These are phyloP conservation scores for Nematopogon swammerdamellus DNA, from an alignment of 2,888 invertebrate species.

Conservation along the genomic window DNA sequence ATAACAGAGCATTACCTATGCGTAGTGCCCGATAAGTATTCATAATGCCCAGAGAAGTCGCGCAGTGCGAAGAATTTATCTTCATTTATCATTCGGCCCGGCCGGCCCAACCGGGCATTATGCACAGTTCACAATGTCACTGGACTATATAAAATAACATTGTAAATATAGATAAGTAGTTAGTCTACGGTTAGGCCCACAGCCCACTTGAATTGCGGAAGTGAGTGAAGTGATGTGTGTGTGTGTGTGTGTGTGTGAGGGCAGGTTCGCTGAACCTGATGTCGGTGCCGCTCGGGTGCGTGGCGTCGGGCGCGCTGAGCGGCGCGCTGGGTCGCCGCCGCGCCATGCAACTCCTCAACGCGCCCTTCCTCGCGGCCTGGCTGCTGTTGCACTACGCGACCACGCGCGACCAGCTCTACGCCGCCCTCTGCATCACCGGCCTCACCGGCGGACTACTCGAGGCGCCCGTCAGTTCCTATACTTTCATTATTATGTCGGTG, in stretches of 20 bases:
- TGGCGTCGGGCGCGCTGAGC: constrained; percentile 69
- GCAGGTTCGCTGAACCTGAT: constrained; percentile 78
- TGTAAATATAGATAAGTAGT: too few relatives aligned
- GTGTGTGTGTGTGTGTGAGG: background rate
- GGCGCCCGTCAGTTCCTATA: constrained; percentile 62
- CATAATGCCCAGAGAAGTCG: too few relatives aligned
- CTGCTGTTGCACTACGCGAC: constrained; percentile 66
- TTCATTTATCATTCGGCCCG: too few relatives aligned
- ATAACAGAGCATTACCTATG: too few relatives aligned
- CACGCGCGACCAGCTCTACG: constrained; percentile 62
- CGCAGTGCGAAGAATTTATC: too few relatives aligned
- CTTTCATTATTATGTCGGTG: constrained; percentile 60
- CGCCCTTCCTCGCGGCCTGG: constrained; percentile 76
- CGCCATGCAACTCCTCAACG: constrained; percentile 73
- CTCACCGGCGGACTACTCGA: constrained; percentile 75
- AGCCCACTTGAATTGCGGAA: too few relatives aligned
- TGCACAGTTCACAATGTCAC: too few relatives aligned
- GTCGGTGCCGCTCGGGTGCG: constrained; percentile 75
- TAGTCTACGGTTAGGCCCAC: too few relatives aligned
- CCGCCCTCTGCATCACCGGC: constrained; percentile 69
- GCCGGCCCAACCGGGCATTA: too few relatives aligned
- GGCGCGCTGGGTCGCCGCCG: constrained; percentile 68
- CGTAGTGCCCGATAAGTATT: too few relatives aligned
- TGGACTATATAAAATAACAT: too few relatives aligned
- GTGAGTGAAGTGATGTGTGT: too few relatives aligned